phyloP scores from a whole-genome alignment of 1,140 invertebrate genomes.

The Drosophila baimaii region DNA sequence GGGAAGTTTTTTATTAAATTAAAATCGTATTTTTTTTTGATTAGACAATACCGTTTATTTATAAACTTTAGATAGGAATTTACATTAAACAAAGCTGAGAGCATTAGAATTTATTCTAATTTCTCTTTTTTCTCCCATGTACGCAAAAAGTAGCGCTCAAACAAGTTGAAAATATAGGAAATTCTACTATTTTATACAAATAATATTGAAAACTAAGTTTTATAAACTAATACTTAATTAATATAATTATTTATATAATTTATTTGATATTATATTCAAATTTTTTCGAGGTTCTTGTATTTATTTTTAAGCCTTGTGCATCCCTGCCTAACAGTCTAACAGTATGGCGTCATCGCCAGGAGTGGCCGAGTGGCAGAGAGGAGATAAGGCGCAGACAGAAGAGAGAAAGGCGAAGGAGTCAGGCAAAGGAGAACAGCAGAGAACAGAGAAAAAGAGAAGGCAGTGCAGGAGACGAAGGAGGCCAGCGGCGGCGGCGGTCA shows the following conservation, averaged over 20 bases:
- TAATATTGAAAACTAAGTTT: too few relatives aligned
- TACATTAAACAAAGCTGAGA: not conserved
- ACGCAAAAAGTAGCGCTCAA: too few relatives aligned
- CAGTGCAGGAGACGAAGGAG: slow-evolving; percentile 10
- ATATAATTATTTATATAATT: too few relatives aligned
- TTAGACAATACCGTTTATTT: not conserved
- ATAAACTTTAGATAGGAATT: not conserved
- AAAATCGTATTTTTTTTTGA: not conserved
- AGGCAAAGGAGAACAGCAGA: slow-evolving; percentile 1
- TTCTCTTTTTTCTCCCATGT: too few relatives aligned
- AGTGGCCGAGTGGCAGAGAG: not conserved
- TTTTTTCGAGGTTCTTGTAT: not conserved
- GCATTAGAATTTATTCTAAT: not conserved
- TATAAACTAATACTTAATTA: too few relatives aligned
- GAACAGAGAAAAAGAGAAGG: not conserved
- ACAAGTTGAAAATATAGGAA: too few relatives aligned
- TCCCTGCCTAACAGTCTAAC: not conserved
- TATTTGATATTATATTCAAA: too few relatives aligned
- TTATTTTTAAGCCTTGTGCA: not conserved
- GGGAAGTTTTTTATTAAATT: slow-evolving; percentile 8
- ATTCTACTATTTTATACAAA: too few relatives aligned
- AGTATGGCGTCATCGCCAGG: slow-evolving; percentile 20
- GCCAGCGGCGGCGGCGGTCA: slow-evolving; percentile 57
- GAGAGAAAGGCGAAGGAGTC: slow-evolving; percentile 7
- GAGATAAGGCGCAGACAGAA: slow-evolving; percentile 4